Base-by-base conservation (phyloP, 2,797 vertebrate species). In the Gallirallus australis region DNA sequence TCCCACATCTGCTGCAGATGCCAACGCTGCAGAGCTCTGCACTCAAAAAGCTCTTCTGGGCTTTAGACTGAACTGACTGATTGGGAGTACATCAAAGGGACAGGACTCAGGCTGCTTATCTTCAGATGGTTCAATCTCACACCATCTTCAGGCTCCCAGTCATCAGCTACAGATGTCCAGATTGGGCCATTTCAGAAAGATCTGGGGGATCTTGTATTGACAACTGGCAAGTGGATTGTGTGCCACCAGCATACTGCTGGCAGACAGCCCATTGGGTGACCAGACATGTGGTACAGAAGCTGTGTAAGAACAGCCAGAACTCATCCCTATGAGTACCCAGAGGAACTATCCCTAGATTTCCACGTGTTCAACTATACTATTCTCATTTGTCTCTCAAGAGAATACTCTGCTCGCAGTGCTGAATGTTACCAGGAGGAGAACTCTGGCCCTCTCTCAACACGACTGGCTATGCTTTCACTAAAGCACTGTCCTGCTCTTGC, bases 51-150 rank as follows among this genome's bases (percentile, higher is more conserved):
- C 31, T 72, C 2, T 31, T 14, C 40, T 65, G 83, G 9, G 7
- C 50, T 61, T 27, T 2, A 19, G 15, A 20, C 52, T 5, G 2
- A 40, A 30, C 50, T 40, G 9, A 23, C 1, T 0, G 0, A 40
- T 3, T 5, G 11, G 20, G 42, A 54, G 21, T 7, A 12, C 11
- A 17, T 20, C 53, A 71, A 69, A 68, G 15, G 30, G 35, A 77
- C 28, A 33, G 65, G 39, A 53, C 33, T 25, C 9, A 25, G 50
- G 28, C 40, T 73, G 65, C 24, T 61, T 33, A 45, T 57, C 73
- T 76, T 53, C 64, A 68, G 30, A 31, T 17, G 59, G 17, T 25
- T 61, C 59, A 39, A 3, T 31, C 28, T 35, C 5, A 0, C 20
- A 79, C 19, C 21, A 57, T 25, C 42, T 66, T n/a, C 53, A 65